Evolutionary conservation across 2,888 invertebrate species (phyloP).

Genomic region (Pristionchus entomophagus): DNA sequence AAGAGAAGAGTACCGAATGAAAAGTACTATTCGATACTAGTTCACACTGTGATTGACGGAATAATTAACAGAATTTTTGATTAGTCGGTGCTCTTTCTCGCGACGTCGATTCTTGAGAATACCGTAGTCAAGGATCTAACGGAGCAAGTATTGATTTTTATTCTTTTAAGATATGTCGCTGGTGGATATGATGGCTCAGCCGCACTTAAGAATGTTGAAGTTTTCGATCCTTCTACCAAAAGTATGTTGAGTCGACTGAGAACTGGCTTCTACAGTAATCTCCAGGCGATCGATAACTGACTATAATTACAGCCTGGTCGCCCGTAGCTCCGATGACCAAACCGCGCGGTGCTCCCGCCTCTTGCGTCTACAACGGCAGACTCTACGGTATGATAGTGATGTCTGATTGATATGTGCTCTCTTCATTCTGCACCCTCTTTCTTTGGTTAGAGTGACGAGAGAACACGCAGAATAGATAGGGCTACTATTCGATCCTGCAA

Average conservation of each 20-base stretch:
- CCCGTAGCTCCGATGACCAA: neutral
- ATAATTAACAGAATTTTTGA: too few species aligned
- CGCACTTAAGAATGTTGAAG: neutral
- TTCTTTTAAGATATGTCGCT: neutral
- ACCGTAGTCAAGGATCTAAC: neutral
- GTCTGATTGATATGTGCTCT: too few species aligned
- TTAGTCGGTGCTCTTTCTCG: too few species aligned
- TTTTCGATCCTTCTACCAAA: neutral
- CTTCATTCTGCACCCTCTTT: too few species aligned
- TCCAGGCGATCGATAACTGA: neutral
- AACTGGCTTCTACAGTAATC: neutral
- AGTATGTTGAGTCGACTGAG: conserved; percentile 71
- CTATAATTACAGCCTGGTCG: neutral
- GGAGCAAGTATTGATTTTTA: too few species aligned
- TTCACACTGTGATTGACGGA: too few species aligned
- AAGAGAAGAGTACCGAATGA: too few species aligned
- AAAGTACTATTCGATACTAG: too few species aligned
- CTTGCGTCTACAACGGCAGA: neutral
- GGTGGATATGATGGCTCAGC: neutral
- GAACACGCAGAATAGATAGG: too few species aligned
- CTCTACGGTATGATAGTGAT: conserved; percentile 70
- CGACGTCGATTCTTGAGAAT: neutral
- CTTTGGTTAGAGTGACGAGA: too few species aligned
- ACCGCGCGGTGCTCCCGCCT: neutral
- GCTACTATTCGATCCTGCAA: too few species aligned